Evolutionary conservation across 2,888 invertebrate species (phyloP), one percentile per base, ranked within the genome.

Genomic region (Agrypnus murinus): DNA sequence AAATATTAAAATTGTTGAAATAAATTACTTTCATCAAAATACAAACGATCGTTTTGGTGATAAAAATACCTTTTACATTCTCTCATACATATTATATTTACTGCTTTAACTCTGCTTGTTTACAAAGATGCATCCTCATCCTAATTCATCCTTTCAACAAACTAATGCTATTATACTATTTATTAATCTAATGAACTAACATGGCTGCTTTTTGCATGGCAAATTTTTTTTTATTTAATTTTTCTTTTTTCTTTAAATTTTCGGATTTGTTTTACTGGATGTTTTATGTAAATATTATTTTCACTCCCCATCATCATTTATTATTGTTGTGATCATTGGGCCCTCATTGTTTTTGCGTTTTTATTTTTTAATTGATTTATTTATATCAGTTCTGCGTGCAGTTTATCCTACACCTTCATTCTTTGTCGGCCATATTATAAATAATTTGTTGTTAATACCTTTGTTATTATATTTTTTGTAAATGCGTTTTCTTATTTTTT

Each of bases 231-330:
- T 57, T 71, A 66, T 73, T 38, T 65, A 58, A 67, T 55, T 65
- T 50, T 43, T 58, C 57, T 38, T 2, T 14, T 36, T 9, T 55
- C 25, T 55, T 55, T 55, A 8, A 15, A 34, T 32, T 55, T 34
- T 43, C 75, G 83, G 81, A 84, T 83, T 84, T 84, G 84, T 83
- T 84, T 84, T 84, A 84, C 84, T 84, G 83, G 82, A 60, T 38
- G 38, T 62, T 60, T 57, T 65, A 43, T 57, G 55, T 69, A 57
- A 57, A 60, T 65, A 53, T 60, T 58, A 36, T 68, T 66, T n/a
- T 43, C 58, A 48, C 9, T 40, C 19, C 32, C 38, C 48, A 14
- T 43, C 48, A 64, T 9, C 50, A 40, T 69, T 45, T n/a, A n/a
- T n/a, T n/a, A n/a, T n/a, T n/a, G n/a, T n/a, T n/a, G n/a, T n/a